A percentile compares a stretch with the other conserved stretches of the same genome.
Evolutionary conservation across 1,140 invertebrate genomes (phyloP).

Genomic region (Pogonus chalceus): DNA sequence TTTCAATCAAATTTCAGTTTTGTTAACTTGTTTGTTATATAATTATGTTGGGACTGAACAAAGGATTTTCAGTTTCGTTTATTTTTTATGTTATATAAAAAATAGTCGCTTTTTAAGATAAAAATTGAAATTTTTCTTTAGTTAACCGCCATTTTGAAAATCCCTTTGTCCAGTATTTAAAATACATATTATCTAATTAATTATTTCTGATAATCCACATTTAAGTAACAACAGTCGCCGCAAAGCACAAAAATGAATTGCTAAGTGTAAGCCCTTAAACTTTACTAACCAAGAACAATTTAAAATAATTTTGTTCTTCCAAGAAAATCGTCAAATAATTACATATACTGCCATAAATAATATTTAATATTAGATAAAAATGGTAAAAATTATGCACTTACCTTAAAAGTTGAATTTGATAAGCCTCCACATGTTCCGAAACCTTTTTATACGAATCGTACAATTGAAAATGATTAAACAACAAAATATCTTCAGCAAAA

Average conservation of each 20-base stretch:
- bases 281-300: neutral
- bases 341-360: too few relatives aligned
- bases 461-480: conserved; percentile 64
- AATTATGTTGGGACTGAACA: too few relatives aligned
- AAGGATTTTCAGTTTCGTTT: too few relatives aligned
- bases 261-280: neutral
- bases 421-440: conserved; percentile 61
- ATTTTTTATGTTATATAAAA: too few relatives aligned
- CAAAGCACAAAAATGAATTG: neutral
- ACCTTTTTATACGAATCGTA: conserved; percentile 47
- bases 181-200: too few relatives aligned
- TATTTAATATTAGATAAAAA: neutral
- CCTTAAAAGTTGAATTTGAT: conserved; percentile 66
- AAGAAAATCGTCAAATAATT: too few relatives aligned
- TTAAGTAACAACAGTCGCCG: conserved; percentile 1
- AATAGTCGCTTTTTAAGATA: too few relatives aligned
- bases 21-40: too few relatives aligned
- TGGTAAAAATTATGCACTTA: conserved; percentile 9
- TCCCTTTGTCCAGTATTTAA: too few relatives aligned
- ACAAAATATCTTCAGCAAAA: conserved; percentile 74
- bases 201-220: neutral
- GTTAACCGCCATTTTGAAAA: too few relatives aligned
- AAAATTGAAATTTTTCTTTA: too few relatives aligned
- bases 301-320: neutral
- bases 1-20: too few relatives aligned